phyloP scores from a whole-genome alignment of 2,888 invertebrate species.

The Cheilosia variabilis region DNA sequence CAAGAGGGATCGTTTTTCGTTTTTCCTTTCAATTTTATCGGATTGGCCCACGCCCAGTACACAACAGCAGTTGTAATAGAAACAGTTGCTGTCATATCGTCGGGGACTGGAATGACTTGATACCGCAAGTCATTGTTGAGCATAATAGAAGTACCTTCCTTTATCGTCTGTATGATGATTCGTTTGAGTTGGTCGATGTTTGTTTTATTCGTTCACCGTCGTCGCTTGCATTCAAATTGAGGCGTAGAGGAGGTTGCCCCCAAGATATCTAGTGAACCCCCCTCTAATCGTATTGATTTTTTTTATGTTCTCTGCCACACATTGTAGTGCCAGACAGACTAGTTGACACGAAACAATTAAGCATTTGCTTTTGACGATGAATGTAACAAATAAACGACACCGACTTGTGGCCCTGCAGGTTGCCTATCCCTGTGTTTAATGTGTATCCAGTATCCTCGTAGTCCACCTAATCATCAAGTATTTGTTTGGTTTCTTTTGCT shows the following conservation, averaged over 20 bases:
- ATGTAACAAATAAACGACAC: background rate
- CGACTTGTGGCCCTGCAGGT: background rate
- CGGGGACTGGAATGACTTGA: constrained; percentile 39
- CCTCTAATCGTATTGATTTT: constrained; percentile 40
- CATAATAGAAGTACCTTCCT: background rate
- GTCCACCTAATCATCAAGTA: background rate
- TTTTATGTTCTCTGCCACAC: constrained; percentile 4
- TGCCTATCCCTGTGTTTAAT: background rate
- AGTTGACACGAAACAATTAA: constrained; percentile 26
- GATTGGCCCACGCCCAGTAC: constrained; percentile 74
- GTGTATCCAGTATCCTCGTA: constrained; percentile 1
- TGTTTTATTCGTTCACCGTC: constrained; percentile 28
- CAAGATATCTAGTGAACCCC: background rate
- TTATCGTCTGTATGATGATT: background rate
- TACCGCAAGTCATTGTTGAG: constrained; percentile 51
- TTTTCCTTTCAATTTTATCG: constrained; percentile 61
- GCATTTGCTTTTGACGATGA: constrained; percentile 19
- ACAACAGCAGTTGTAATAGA: constrained; percentile 37
- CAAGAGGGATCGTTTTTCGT: constrained; percentile 41
- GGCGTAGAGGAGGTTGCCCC: background rate
- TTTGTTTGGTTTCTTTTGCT: background rate
- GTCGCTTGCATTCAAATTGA: constrained; percentile 18
- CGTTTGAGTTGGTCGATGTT: background rate
- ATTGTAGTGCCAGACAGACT: constrained; percentile 1
- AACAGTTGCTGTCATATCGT: constrained; percentile 49